Evolutionary conservation across 2,113 vertebrate species (phyloP).

Genomic region (Todiramphus chloris): DNA sequence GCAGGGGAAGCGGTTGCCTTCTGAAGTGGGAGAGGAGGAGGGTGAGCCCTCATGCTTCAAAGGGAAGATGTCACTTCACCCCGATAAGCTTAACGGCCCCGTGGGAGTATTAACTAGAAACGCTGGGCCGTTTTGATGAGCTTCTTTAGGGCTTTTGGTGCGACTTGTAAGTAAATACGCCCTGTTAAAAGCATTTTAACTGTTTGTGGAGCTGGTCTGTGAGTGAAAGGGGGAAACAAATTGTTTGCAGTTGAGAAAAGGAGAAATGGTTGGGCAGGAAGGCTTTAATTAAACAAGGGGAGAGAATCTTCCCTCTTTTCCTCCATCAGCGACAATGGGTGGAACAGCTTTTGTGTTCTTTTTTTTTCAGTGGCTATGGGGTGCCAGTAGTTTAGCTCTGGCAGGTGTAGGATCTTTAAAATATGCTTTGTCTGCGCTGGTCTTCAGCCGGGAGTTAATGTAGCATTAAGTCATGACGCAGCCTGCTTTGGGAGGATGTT

Average conservation of each 20-base stretch:
- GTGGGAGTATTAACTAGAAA: not conserved
- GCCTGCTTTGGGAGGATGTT: not conserved
- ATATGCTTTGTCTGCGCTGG: not conserved
- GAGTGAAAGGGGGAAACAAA: not conserved
- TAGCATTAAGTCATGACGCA: accelerated
- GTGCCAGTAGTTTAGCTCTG: not conserved
- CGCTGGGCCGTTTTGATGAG: not conserved
- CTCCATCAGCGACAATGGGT: not conserved
- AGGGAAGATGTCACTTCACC: not conserved
- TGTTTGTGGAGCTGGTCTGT: not conserved
- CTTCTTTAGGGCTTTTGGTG: not conserved
- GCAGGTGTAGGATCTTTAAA: not conserved
- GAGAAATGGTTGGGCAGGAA: not conserved
- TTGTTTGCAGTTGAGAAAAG: not conserved
- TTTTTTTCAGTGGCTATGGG: not conserved
- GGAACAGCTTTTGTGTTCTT: not conserved
- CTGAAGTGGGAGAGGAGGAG: not conserved
- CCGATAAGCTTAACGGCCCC: not conserved
- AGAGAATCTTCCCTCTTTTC: not conserved
- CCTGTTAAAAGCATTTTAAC: not conserved
- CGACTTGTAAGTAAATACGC: not conserved
- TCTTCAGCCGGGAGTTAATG: not conserved
- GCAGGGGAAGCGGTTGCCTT: not conserved
- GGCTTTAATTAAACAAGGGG: not conserved
- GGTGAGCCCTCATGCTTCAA: not conserved